phyloP scores from a whole-genome alignment of 2,113 vertebrate species.

The Leptodactylus fuscus region DNA sequence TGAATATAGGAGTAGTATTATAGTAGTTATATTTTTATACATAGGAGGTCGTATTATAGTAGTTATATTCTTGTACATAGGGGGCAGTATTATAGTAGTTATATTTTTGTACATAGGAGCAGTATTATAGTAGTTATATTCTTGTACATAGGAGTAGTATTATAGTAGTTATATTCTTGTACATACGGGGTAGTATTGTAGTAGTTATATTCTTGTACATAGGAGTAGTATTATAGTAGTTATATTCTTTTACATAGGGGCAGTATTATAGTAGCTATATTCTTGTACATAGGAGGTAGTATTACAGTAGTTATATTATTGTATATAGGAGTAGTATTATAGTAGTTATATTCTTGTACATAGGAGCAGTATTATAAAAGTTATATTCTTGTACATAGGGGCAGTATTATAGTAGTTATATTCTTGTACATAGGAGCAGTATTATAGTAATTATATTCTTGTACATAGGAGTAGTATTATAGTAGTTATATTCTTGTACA shows the following conservation, averaged over 20 bases:
- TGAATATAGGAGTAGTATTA: not conserved
- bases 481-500: too few species aligned
- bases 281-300: not conserved
- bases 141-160: not conserved
- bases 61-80: conserved; percentile 15
- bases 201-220: too few species aligned
- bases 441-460: too few species aligned
- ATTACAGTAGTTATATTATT: too few species aligned
- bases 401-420: too few species aligned
- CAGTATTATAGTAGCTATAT: conserved; percentile 8
- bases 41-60: not conserved
- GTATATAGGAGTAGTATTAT: too few species aligned
- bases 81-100: not conserved
- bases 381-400: too few species aligned
- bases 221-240: not conserved
- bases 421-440: too few species aligned
- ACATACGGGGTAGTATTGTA: not conserved
- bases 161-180: conserved; percentile 1
- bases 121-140: conserved; percentile 2
- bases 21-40: too few species aligned
- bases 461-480: too few species aligned
- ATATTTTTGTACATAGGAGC: not conserved
- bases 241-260: not conserved
- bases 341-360: too few species aligned
- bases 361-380: too few species aligned